Evolutionary conservation across 2,113 vertebrate genomes (phyloP).

Genomic region (Bucco capensis): DNA sequence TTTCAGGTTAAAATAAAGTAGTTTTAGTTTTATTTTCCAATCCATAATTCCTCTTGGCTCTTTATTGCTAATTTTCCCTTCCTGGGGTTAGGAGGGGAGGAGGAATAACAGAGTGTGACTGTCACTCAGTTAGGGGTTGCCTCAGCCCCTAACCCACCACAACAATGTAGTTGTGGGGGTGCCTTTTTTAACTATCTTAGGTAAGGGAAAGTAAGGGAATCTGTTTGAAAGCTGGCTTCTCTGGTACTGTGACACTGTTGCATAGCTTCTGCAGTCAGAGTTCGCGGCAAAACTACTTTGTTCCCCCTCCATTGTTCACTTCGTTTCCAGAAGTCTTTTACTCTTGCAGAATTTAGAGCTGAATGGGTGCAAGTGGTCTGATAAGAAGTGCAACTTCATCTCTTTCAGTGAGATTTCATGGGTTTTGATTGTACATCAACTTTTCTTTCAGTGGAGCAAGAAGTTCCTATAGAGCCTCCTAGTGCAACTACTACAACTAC

Average conservation of each 20-base stretch:
- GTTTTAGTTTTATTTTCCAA: no score
- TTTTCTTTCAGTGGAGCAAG: conserved; percentile 79
- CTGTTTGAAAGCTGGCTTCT: background rate
- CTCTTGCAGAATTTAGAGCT: background rate
- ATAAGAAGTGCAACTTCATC: background rate
- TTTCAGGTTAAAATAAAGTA: no score
- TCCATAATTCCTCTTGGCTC: no score
- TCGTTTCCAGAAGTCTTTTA: background rate
- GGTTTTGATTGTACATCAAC: background rate
- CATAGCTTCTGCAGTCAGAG: background rate
- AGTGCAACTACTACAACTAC: conserved; percentile 98
- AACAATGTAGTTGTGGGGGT: background rate
- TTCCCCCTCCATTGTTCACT: background rate
- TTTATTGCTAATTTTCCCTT: no score
- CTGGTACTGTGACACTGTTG: background rate
- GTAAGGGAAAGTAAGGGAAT: background rate
- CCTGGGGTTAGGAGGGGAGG: no score
- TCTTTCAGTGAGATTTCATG: background rate
- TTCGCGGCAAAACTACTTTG: background rate
- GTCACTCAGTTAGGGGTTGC: no score
- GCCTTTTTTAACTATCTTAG: background rate
- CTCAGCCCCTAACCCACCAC: no score
- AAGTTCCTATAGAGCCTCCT: conserved; percentile 96
- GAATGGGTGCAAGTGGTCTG: background rate
- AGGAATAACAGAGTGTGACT: no score